Base-by-base conservation (phyloP, 2,888 invertebrate species). In the Orthonevra nobilis region DNA sequence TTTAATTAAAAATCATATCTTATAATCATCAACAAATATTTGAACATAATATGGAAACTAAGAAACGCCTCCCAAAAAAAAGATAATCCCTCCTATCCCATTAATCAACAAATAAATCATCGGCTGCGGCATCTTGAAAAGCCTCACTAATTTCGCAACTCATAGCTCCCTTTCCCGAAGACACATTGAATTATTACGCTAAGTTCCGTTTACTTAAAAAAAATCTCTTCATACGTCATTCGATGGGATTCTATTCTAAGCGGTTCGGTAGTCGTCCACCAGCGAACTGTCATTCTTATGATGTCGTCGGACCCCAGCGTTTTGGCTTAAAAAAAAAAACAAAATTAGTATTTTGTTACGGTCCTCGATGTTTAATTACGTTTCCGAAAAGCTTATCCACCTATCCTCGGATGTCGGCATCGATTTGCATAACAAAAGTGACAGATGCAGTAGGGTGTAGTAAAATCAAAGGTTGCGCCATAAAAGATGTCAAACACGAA, bases 351-450 rank as follows among this genome's bases (percentile, higher is more conserved):
- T 44, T 34, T 44, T 44, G 32, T n/a, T n/a, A n/a, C n/a, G 32
- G 10, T 7, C 3, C 0, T 5, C n/a, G 20, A 46, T n/a, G 6
- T 10, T 9, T 12, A 3, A 23, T 23, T 5, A 4, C 23, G 28
- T 30, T 40, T 26, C 30, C 19, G 30, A 58, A 74, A 68, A 58
- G 66, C 58, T 60, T 68, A 64, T 73, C 66, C 66, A 73, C 58
- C 58, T 64, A 48, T 40, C 40, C 50, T 19, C 23, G 14, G n/a
- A n/a, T n/a, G 17, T 15, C 40, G 46, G 48, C 28, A 58, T 52
- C 14, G 23, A 74, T 74, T 74, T 30, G 19, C 73, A 74, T 74
- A 74, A 74, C 73, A 74, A 74, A 66, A 68, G 56, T 44, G 66
- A 52, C 68, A 68, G 52, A 68, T 23, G 44, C 52, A 42, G 42